Percentiles rank a stretch among this genome's conserved stretches.
These are phyloP conservation scores for Nineta flava DNA, from an alignment of 2,888 invertebrate species.

Conservation along the genomic window DNA sequence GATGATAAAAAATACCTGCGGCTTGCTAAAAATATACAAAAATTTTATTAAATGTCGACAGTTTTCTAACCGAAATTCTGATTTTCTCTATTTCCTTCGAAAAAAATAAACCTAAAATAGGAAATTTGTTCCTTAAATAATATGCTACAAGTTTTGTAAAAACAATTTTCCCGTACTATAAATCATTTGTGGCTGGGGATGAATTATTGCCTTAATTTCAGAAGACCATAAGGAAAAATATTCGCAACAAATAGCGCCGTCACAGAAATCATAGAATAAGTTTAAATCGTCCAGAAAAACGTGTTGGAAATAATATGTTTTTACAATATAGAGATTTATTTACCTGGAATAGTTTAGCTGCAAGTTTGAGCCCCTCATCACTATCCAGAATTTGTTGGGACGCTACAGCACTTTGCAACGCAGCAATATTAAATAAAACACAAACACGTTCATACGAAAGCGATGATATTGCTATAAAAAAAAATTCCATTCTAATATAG, in stretches of 20 bases:
- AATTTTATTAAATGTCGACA: background rate
- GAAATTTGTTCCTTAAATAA: no score
- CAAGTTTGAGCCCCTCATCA: constrained; percentile 85
- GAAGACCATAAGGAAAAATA: no score
- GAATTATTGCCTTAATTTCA: no score
- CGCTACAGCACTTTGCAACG: constrained; percentile 79
- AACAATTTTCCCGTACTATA: no score
- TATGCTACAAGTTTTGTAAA: no score
- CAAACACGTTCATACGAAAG: constrained; percentile 87
- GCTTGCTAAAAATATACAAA: constrained; percentile 47
- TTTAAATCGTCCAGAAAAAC: no score
- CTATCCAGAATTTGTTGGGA: constrained; percentile 69
- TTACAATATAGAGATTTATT: constrained; percentile 1
- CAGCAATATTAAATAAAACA: constrained; percentile 90
- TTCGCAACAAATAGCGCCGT: no score
- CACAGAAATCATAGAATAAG: no score
- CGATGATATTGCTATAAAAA: constrained; percentile 62
- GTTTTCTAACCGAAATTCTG: constrained; percentile 6
- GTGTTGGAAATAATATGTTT: background rate
- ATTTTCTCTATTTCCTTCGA: background rate
- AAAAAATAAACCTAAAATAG: background rate
- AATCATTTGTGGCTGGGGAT: no score
- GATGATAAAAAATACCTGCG: constrained; percentile 73
- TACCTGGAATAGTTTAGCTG: constrained; percentile 84
- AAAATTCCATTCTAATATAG: no score